These are phyloP conservation scores for Hemichromis elongatus DNA, from an alignment of 2,113 vertebrate species.

Conservation along the genomic window DNA sequence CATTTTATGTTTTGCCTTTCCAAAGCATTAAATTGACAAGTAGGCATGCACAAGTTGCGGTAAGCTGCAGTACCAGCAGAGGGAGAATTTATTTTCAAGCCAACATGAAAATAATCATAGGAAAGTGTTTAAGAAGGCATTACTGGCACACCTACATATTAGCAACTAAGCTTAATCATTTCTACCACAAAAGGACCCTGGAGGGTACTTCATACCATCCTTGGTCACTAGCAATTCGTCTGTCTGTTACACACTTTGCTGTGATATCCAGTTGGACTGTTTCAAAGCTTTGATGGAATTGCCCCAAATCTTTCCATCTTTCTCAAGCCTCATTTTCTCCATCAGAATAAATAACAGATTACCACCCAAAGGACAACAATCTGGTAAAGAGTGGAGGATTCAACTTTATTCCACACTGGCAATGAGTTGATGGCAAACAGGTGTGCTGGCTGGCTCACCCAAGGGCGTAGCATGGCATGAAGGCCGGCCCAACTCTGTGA, in stretches of 20 bases:
- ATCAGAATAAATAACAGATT: not conserved
- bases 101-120: not conserved
- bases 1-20: not conserved
- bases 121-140: not conserved
- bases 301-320: not conserved
- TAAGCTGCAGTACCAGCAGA: not conserved
- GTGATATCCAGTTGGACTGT: not conserved
- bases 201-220: not conserved
- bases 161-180: not conserved
- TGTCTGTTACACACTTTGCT: not conserved
- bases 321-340: not conserved
- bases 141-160: not conserved
- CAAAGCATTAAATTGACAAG: not conserved
- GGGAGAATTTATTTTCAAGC: not conserved
- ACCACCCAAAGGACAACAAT: not conserved
- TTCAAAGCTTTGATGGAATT: not conserved
- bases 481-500: not conserved
- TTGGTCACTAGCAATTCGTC: not conserved
- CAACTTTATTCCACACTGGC: not conserved
- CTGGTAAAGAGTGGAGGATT: not conserved
- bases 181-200: not conserved
- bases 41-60: not conserved
- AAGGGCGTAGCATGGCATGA: not conserved
- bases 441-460: not conserved
- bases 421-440: not conserved